Percentiles rank a stretch among this genome's conserved stretches.
These are phyloP conservation scores for Oasisia sp. DNA, from an alignment of 2,888 invertebrate genomes.

Conservation along the genomic window DNA sequence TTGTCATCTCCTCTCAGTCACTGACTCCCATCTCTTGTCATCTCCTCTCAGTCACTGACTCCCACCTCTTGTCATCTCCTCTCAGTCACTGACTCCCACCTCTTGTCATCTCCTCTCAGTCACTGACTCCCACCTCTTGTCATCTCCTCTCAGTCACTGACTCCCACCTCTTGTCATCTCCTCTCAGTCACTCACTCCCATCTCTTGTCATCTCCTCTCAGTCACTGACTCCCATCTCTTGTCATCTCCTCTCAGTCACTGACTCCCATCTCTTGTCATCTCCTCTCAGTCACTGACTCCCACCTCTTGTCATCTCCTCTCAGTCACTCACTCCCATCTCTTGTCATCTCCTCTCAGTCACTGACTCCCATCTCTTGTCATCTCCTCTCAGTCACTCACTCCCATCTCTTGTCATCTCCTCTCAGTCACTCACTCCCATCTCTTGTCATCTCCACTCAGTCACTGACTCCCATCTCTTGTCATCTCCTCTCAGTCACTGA, in stretches of 20 bases:
- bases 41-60: slow-evolving; percentile 7
- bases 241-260: slow-evolving; percentile 17
- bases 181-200: neutral
- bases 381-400: slow-evolving; percentile 13
- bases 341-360: slow-evolving; percentile 13
- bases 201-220: neutral
- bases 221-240: neutral
- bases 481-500: slow-evolving; percentile 8
- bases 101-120: slow-evolving; percentile 3
- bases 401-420: neutral
- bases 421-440: neutral
- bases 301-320: neutral
- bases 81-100: neutral
- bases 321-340: neutral
- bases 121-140: neutral
- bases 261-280: neutral
- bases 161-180: neutral
- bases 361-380: neutral
- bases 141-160: slow-evolving; percentile 8
- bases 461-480: neutral
- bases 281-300: neutral
- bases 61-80: neutral
- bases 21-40: neutral
- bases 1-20: slow-evolving; percentile 13
- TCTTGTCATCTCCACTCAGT: slow-evolving; percentile 3